A percentile compares a stretch with the other conserved stretches of the same genome.
Evolutionary conservation across 2,888 invertebrate species (phyloP).

Genomic region (Poecilus cupreus): DNA sequence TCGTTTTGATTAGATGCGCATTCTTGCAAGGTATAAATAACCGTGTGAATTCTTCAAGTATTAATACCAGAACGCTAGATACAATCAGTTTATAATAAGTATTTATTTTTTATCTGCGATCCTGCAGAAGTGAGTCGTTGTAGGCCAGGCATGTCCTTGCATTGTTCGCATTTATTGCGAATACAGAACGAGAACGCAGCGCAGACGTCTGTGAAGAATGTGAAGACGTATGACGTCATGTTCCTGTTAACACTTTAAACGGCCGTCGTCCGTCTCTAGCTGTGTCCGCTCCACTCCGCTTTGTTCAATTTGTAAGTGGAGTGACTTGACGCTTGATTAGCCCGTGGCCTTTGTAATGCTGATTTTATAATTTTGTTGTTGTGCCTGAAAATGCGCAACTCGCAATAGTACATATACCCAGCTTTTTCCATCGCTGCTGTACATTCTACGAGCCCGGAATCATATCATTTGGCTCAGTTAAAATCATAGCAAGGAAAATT

Average conservation of each 20-base stretch:
- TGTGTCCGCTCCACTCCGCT: conserved; percentile 21
- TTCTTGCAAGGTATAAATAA: too few relatives aligned
- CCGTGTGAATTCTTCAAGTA: too few relatives aligned
- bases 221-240: conserved; percentile 47
- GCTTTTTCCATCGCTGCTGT: too few relatives aligned
- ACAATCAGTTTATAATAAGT: background rate
- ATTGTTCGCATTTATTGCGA: conserved; percentile 50
- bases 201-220: conserved; percentile 40
- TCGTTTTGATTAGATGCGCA: too few relatives aligned
- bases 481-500: too few relatives aligned
- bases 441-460: too few relatives aligned
- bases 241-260: conserved; percentile 43
- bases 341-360: conserved; percentile 41
- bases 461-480: too few relatives aligned
- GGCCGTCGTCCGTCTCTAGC: conserved; percentile 8
- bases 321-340: conserved; percentile 31
- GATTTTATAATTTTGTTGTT: conserved; percentile 51
- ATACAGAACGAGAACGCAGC: conserved; percentile 5
- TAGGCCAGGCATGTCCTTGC: conserved; percentile 52
- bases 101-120: background rate
- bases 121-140: too few relatives aligned
- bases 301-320: conserved; percentile 46
- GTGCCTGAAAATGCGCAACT: conserved; percentile 26
- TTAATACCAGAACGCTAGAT: too few relatives aligned
- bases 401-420: too few relatives aligned